Percentiles rank a stretch among this genome's conserved stretches.
phyloP scores from a whole-genome alignment of 2,888 invertebrate genomes.

The Pheosia gnoma region DNA sequence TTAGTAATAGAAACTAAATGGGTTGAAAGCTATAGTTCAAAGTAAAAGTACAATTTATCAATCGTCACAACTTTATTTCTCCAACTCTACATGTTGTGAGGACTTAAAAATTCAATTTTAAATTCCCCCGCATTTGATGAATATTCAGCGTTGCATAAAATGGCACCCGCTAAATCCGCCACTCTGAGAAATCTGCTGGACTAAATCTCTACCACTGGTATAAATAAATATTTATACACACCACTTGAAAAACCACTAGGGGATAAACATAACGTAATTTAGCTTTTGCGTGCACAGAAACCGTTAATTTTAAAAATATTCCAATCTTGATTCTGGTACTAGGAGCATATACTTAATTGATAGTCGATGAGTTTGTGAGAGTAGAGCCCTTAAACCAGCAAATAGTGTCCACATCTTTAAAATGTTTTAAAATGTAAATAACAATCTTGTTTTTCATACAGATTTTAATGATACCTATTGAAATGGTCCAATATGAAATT shows the following conservation, averaged over 20 bases:
- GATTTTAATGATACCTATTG: no score
- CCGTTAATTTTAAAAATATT: conserved; percentile 40
- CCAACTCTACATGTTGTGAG: conserved; percentile 3
- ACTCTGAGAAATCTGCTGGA: conserved; percentile 26
- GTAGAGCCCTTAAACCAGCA: conserved; percentile 10
- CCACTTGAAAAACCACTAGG: conserved; percentile 22
- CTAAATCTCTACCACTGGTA: conserved; percentile 29
- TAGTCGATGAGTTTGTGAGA: conserved; percentile 23
- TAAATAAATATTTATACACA: conserved; percentile 28
- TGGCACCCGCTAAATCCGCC: conserved; percentile 33
- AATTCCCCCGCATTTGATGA: conserved; percentile 48
- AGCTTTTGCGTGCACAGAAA: conserved; percentile 37
- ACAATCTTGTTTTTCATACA: no score
- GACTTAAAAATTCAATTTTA: conserved; percentile 47
- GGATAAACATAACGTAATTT: conserved; percentile 40
- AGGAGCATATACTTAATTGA: conserved; percentile 25
- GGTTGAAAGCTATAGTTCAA: no score
- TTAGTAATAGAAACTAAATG: no score
- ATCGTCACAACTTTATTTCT: background rate
- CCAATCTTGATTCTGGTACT: conserved; percentile 26
- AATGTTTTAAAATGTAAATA: background rate
- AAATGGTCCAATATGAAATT: no score
- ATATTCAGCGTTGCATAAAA: conserved; percentile 47
- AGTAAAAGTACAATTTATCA: no score
- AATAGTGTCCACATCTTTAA: background rate